Percentiles rank a stretch among this genome's conserved stretches.
phyloP scores from a whole-genome alignment of 2,888 invertebrate genomes.

The Gnatocerus cornutus region DNA sequence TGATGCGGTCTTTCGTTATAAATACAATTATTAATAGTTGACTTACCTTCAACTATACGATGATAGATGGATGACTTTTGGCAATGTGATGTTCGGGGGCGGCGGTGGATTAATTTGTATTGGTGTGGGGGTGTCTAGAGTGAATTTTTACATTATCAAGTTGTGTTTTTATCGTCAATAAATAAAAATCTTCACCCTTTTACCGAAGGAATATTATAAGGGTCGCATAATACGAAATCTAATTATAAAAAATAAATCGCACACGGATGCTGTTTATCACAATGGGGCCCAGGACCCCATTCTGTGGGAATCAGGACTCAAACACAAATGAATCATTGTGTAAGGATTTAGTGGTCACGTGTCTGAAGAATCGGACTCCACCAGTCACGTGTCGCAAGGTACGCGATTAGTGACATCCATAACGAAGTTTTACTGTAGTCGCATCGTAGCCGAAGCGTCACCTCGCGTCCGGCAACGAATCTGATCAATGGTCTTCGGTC shows the following conservation, averaged over 20 bases:
- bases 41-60: slow-evolving; percentile 62
- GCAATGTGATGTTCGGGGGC: neutral
- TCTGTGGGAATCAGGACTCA: slow-evolving; percentile 68
- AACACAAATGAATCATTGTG: slow-evolving; percentile 69
- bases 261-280: slow-evolving; percentile 55
- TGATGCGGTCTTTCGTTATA: slow-evolving; percentile 64
- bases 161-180: slow-evolving; percentile 32
- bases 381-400: slow-evolving; percentile 68
- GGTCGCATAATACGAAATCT: slow-evolving; percentile 57
- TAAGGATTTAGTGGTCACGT: slow-evolving; percentile 67
- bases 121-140: neutral
- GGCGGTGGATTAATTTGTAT: too few relatives aligned
- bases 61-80: slow-evolving; percentile 54
- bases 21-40: slow-evolving; percentile 66
- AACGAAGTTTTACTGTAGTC: slow-evolving; percentile 58
- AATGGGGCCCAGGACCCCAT: slow-evolving; percentile 46
- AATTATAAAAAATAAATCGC: slow-evolving; percentile 65
- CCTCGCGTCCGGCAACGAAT: slow-evolving; percentile 46
- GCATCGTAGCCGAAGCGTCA: too few relatives aligned
- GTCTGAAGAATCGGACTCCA: slow-evolving; percentile 64
- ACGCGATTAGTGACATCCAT: slow-evolving; percentile 69
- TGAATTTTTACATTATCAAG: too few relatives aligned
- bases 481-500: slow-evolving; percentile 65
- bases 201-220: slow-evolving; percentile 22
- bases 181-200: slow-evolving; percentile 50